Evolutionary conservation across 2,113 vertebrate genomes (phyloP).

Genomic region (Sterrhoptilus dennistouni): DNA sequence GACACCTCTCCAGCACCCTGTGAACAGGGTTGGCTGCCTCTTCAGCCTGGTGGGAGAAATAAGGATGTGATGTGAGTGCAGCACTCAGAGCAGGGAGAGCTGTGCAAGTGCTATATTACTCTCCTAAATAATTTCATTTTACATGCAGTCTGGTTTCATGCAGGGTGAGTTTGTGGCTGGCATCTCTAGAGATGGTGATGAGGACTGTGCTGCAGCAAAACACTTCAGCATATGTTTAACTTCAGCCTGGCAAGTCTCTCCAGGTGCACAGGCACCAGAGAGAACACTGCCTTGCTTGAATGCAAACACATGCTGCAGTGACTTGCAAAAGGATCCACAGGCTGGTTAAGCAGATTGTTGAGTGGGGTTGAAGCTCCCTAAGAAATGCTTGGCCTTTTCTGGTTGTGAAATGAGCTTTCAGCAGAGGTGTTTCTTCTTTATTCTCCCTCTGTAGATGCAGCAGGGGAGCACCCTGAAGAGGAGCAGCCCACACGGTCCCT

Average conservation of each 20-base stretch:
- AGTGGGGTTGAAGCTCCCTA: neutral
- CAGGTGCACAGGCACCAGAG: neutral
- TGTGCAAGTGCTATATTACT: neutral
- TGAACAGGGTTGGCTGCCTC: neutral
- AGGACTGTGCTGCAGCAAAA: neutral
- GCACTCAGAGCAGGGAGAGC: neutral
- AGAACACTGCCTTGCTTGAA: neutral
- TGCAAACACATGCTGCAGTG: neutral
- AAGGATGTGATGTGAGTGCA: neutral
- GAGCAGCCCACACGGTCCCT: slow-evolving; percentile 59
- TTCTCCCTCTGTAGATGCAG: slow-evolving; percentile 71
- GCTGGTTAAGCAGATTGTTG: neutral
- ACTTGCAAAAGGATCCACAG: neutral
- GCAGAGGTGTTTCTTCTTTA: neutral
- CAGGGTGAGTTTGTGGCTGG: neutral
- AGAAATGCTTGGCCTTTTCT: neutral
- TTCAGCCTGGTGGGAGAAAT: neutral
- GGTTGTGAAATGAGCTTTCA: slow-evolving; percentile 13
- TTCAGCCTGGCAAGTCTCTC: neutral
- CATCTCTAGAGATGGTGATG: neutral
- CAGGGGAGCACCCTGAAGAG: neutral
- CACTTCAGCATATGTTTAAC: neutral
- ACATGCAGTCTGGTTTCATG: neutral
- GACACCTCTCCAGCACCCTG: neutral
- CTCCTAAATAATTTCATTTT: neutral